These are phyloP conservation scores for Fragum whitleyi DNA, from an alignment of 2,888 invertebrate genomes.

Conservation along the genomic window DNA sequence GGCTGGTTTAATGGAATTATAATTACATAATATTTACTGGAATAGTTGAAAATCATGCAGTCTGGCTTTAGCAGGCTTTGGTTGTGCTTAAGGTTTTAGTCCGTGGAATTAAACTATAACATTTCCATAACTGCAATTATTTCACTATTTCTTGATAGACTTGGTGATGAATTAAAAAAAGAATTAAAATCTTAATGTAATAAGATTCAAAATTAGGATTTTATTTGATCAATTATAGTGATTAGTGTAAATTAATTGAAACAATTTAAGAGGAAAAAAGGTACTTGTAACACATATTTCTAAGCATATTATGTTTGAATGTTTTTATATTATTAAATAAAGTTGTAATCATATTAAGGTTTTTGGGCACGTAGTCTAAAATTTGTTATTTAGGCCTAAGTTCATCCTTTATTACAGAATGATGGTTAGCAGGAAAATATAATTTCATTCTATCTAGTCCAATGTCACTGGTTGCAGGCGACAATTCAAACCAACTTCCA, in stretches of 20 bases:
- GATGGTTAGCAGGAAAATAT: too few relatives aligned
- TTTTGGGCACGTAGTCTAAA: too few relatives aligned
- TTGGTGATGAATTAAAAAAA: background rate
- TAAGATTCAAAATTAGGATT: background rate
- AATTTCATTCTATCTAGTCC: too few relatives aligned
- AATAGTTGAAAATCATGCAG: slow-evolving; percentile 1
- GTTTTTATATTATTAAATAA: too few relatives aligned
- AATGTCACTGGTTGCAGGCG: too few relatives aligned
- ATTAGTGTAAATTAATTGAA: background rate
- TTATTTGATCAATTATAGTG: background rate
- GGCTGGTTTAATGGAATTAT: background rate
- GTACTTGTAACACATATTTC: too few relatives aligned
- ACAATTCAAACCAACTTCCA: too few relatives aligned
- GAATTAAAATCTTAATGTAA: background rate
- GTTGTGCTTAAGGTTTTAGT: background rate
- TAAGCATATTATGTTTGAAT: too few relatives aligned
- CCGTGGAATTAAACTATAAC: background rate
- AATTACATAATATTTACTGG: background rate
- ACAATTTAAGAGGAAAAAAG: too few relatives aligned
- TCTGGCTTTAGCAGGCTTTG: background rate
- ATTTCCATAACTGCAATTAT: background rate
- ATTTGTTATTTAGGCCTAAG: too few relatives aligned
- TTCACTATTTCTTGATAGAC: background rate
- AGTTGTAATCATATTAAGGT: too few relatives aligned
- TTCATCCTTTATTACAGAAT: too few relatives aligned